These are phyloP conservation scores for Dorcus hopei DNA, from an alignment of 2,888 invertebrate species.

Conservation along the genomic window DNA sequence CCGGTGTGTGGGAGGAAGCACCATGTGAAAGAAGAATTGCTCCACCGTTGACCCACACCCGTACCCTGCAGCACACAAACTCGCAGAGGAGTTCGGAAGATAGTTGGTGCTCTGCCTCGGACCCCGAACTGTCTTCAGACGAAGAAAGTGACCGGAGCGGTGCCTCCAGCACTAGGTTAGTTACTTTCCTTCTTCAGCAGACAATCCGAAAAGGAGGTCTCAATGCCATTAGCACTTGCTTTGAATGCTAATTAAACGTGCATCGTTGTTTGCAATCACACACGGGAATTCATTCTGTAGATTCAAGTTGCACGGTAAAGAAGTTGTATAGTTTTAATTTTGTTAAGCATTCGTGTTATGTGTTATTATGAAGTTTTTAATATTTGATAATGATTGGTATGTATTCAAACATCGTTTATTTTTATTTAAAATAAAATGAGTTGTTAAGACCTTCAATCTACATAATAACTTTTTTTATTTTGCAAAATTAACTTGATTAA, in stretches of 20 bases:
- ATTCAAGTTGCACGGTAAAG: background rate
- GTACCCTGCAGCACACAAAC: constrained; percentile 45
- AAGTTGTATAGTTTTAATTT: too few species aligned
- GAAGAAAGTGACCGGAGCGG: constrained; percentile 60
- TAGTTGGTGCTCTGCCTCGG: constrained; percentile 65
- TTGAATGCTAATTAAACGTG: constrained; percentile 10
- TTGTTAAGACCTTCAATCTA: too few species aligned
- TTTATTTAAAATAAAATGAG: too few species aligned
- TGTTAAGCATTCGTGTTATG: background rate
- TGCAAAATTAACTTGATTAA: too few species aligned
- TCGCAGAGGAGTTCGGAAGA: constrained; percentile 58
- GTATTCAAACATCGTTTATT: too few species aligned
- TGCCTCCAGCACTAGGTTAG: constrained; percentile 52
- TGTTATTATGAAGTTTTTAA: background rate
- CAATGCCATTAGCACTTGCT: constrained; percentile 8
- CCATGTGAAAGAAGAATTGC: constrained; percentile 50
- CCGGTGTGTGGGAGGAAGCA: constrained; percentile 77
- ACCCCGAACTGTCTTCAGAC: constrained; percentile 61
- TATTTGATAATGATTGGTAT: too few species aligned
- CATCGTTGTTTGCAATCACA: background rate
- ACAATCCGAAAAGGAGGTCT: constrained; percentile 5
- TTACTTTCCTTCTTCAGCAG: constrained; percentile 1
- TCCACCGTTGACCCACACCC: constrained; percentile 54
- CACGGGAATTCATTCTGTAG: background rate
- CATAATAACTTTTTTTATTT: too few species aligned